Conservation (phyloP, 2,113 vertebrate genomes). For the Lasiurus cinereus region DNA sequence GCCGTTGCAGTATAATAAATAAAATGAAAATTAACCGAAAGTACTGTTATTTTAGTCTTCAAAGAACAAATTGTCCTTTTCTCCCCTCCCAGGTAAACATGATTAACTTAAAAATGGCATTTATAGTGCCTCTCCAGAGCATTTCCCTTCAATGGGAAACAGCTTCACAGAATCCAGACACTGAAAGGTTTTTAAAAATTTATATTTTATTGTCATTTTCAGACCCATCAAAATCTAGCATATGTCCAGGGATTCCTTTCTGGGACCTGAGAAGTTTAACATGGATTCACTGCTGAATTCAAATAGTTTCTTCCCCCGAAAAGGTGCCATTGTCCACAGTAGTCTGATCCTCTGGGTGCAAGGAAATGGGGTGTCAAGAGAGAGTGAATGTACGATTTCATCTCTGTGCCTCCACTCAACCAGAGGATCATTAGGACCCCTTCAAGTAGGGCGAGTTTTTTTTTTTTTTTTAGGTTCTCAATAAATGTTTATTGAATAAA, state of each 20-base stretch:
- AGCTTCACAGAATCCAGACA: too few species aligned
- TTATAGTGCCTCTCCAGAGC: too few species aligned
- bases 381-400: not conserved
- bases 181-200: not conserved
- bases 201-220: too few species aligned
- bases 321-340: not conserved
- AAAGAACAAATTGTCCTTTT: slow-evolving; percentile 51
- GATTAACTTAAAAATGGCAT: too few species aligned
- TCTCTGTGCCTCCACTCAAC: not conserved
- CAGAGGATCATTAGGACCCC: not conserved
- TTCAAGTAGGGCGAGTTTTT: not conserved
- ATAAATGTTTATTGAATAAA: not conserved
- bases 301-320: not conserved
- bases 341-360: not conserved
- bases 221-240: slow-evolving; percentile 39
- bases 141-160: too few species aligned
- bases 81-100: slow-evolving; percentile 56
- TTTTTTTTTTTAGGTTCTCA: not conserved
- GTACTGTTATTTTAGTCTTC: slow-evolving; percentile 81
- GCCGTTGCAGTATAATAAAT: slow-evolving; percentile 12
- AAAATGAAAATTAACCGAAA: slow-evolving; percentile 66
- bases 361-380: not conserved
- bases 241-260: slow-evolving; percentile 86
- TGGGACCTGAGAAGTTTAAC: not conserved
- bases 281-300: not conserved